Percentiles rank a stretch among this genome's conserved stretches.
Evolutionary conservation across 2,888 invertebrate species (phyloP).

Genomic region (Prostheceraeus crozeri): DNA sequence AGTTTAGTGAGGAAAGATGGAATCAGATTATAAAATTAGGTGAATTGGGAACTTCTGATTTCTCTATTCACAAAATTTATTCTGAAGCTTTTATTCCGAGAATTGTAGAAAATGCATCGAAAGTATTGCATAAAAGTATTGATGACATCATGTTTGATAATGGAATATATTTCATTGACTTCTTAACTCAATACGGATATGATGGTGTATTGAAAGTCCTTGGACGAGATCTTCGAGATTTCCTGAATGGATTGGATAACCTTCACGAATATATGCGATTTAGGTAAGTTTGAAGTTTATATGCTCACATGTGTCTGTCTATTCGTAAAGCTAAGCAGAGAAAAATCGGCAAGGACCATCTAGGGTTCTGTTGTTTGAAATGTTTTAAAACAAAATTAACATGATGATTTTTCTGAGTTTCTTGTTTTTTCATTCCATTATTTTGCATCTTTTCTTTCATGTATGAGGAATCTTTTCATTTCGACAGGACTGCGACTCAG

Average conservation of each 20-base stretch:
- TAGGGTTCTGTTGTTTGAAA: no score
- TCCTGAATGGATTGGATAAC: constrained; percentile 85
- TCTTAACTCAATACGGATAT: constrained; percentile 87
- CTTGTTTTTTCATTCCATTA: no score
- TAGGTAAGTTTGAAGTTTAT: no score
- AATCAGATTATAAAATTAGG: constrained; percentile 77
- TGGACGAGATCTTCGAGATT: constrained; percentile 86
- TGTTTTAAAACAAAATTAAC: no score
- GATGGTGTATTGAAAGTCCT: constrained; percentile 61
- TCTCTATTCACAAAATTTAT: constrained; percentile 74
- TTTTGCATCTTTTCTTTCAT: no score
- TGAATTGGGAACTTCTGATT: constrained; percentile 73
- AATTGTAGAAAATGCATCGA: constrained; percentile 62
- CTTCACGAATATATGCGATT: constrained; percentile 91
- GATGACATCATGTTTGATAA: constrained; percentile 84
- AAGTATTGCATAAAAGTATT: constrained; percentile 64
- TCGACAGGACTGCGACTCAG: no score
- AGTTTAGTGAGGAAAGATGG: constrained; percentile 90
- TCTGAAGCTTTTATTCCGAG: constrained; percentile 77
- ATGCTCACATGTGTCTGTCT: no score
- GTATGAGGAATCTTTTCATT: no score
- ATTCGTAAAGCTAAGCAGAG: no score
- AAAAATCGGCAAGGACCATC: no score
- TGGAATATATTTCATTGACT: constrained; percentile 85
- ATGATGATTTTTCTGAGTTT: no score